Evolutionary conservation across 2,113 vertebrate genomes (phyloP), one percentile per base, ranked within the genome.

Genomic region (Chionis minor): DNA sequence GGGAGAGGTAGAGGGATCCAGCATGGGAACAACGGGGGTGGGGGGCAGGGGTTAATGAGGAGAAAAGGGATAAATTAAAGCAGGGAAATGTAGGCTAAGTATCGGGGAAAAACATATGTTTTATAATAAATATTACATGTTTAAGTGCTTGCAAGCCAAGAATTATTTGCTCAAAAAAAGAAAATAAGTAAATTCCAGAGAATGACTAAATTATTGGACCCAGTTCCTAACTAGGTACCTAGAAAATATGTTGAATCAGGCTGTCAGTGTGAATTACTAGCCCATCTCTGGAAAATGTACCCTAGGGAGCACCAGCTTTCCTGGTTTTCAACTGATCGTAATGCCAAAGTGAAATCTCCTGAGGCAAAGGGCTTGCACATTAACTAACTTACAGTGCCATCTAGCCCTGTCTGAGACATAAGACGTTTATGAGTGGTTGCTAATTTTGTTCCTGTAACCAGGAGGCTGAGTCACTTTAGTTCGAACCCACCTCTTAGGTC

Each of bases 341-440:
- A 65, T 40, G 71, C 87, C 67, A 55, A 73, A 91, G 58, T 10
- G 54, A 90, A 96, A 69, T 62, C 94, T 96, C 66, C 74, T 14
- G 92, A 91, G 86, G 88, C 52, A 51, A 85, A 94, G 84, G 66
- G 56, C 72, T 90, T 45, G 85, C 80, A 65, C 87, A 96, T 97
- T 96, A 86, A 94, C 94, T 94, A 97, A 95, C 81, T 97, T 91
- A 97, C 81, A 97, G 96, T 97, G 97, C 96, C 97, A 97, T 91
- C 97, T 97, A 97, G 97, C 95, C 95, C 96, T 20, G 7, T 91
- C 71, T 77, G 56, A 93, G 91, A 93, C 91, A 94, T 66, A 95
- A 95, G 84, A 49, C 91, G 21, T 86, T 69, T 81, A 44, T 52
- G 91, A 94, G 91, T 38, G 72, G 91, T 81, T 97, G 96, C 94